Evolutionary conservation across 2,113 vertebrate species (phyloP), one percentile per base, ranked within the genome.

Genomic region (Seriola quinqueradiata): DNA sequence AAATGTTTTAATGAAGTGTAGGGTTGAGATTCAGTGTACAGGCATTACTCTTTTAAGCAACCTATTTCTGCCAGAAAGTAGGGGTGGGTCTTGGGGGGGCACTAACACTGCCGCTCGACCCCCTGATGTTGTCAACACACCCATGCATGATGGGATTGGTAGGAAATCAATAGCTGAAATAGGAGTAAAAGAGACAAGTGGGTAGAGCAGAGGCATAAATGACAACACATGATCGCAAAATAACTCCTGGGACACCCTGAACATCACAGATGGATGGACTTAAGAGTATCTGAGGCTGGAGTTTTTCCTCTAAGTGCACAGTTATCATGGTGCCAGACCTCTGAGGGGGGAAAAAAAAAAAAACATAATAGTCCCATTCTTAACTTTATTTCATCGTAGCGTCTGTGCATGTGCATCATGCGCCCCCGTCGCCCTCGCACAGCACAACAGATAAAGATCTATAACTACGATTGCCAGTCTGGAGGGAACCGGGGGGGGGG

Each of bases 381-480:
- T 83, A 87, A 83, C 88, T 78, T 78, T 73, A 81, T 66, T 88
- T 72, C 84, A 58, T 50, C 10, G 69, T 50, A 8, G 70, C 83
- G 79, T 63, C 72, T 75, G 84, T 88, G 76, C 85, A 74, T 81
- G 83, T 42, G 16, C 86, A 87, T 90, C 88, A 57, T 36, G 57
- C 52, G 68, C 65, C 81, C 72, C 68, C 2, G 82, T 85, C 65
- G 71, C 75, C 71, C 85, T 83, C 60, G 1, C 81, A 14, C 81
- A 13, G 73, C 55, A 70, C 85, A 77, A 46, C 86, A 81, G 84
- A 89, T 85, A 80, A 54, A 90, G 89, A 90, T 91, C 85, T 82
- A 80, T 85, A 87, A 69, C 78, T 63, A 4, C 38, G 36, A 74
- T 74, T 44, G 71, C 64, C 73, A 50, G 59, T 88, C 82, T 77